Evolutionary conservation across 2,888 invertebrate species (phyloP), one percentile per base, ranked within the genome.

Genomic region (Synanthedon andrenaeformis): DNA sequence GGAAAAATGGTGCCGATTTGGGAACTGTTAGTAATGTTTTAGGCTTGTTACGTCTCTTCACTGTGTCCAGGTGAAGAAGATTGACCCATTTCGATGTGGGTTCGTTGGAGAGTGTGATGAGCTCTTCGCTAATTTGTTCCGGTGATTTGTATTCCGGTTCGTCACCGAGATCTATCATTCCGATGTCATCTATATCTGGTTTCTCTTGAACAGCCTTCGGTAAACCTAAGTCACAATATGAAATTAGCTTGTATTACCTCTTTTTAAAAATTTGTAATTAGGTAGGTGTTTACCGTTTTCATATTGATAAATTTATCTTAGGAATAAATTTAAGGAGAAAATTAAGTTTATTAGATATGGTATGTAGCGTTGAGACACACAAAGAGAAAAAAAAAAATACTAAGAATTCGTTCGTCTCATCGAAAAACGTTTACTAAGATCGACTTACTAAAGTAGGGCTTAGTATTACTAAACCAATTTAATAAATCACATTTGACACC

Each of bases 1-100:
- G 84, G 75, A 99, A 99, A 87, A 99, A 99, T 0, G 99, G 99
- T 0, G 97, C 98, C 1, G 93, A 91, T 79, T 96, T 95, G 0
- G 95, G 93, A 2, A 90, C 90, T 67, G 95, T 95, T 0, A 94
- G 90, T 0, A 95, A 91, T 52, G 93, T 92, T 76, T 92, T 95
- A 0, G 98, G 97, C 71, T 96, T 98, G 76, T 99, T 99, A 58
- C 95, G 89, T 64, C 91, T 92, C 75, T 93, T 96, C 2, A 99
- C 94, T 1, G 94, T 78, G 62, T 97, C 96, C 54, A 98, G 86
- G 70, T 95, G 92, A 1, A 97, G 88, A 12, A 99, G 86, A 76
- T 97, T 97, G 59, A 95, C 92, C 98, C 98, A 99, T 62, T 96
- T 91, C 0, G 96, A 96, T 41, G 93, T 92, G 0, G 97, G 91